Base-by-base conservation (phyloP, 2,888 invertebrate species). In the Mimumesa dahlbomi region DNA sequence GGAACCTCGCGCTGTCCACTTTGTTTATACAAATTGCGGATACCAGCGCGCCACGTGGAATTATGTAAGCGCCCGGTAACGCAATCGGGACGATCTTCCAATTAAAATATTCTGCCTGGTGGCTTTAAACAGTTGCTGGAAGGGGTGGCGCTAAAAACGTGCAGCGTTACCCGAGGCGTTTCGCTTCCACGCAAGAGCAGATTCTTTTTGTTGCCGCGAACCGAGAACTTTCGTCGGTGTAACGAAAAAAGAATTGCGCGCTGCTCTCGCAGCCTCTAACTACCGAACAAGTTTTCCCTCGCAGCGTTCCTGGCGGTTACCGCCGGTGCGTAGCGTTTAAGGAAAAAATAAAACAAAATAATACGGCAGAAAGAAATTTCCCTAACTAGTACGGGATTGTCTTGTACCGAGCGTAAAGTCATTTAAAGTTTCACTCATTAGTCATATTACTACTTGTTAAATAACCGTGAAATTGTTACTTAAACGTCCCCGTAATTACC, bases 61-160 rank as follows among this genome's bases (percentile, higher is more conserved):
- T 82, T 78, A 75, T 71, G 58, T 65, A 67, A 71, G 52, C 70
- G 53, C 57, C 49, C 59, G 66, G 64, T 50, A 68, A 69, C 62
- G 71, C 69, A 80, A 75, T 73, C 75, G 73, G 66, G 73, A 68
- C 59, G 72, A 80, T 80, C 79, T 77, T 67, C 73, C 73, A 79
- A 80, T 80, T 80, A 80, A 80, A 80, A 80, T 80, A 80, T 80
- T 80, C 79, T 73, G 75, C 73, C 67, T 40, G 71, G 38, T 80
- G 79, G 64, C 21, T 80, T 77, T 79, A 80, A 77, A 79, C 77
- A 79, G 72, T 77, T 70, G 57, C 65, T 46, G 53, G 45, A 48
- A 53, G 61, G 59, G 68, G 22, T 21, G 63, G 25, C 61, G 54
- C 21, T 58, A 49, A 57, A 74, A 75, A 75, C 54, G 36, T 34